Percentiles rank a stretch among this genome's conserved stretches.
Conservation (phyloP, 2,797 vertebrate species). For the Leptodactylus fallax region DNA sequence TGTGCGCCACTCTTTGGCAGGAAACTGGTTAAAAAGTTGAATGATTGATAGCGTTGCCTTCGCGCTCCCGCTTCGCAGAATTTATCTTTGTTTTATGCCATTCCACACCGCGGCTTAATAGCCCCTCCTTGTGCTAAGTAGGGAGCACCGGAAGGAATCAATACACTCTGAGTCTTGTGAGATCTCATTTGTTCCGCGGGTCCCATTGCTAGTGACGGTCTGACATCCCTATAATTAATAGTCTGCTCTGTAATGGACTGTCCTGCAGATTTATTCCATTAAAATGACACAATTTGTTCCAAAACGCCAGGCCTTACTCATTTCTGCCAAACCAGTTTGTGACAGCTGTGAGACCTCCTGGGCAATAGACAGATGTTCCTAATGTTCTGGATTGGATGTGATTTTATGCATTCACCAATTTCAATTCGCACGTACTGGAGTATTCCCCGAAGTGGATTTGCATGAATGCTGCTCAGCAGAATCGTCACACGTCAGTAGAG, state of each 20-base stretch:
- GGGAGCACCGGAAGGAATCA: constrained; percentile 33
- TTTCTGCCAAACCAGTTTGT: constrained; percentile 54
- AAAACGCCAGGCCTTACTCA: constrained; percentile 32
- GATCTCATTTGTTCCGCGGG: constrained; percentile 37
- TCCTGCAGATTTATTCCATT: constrained; percentile 54
- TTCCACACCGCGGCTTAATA: background rate
- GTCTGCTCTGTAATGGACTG: constrained; percentile 29
- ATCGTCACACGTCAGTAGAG: constrained; percentile 45
- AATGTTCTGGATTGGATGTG: constrained; percentile 36
- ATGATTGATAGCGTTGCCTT: constrained; percentile 15
- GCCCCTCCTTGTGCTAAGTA: constrained; percentile 19
- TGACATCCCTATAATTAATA: constrained; percentile 45
- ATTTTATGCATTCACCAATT: constrained; percentile 30
- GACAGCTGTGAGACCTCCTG: constrained; percentile 51
- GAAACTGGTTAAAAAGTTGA: constrained; percentile 50
- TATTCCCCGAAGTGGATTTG: constrained; percentile 45
- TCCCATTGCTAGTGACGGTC: constrained; percentile 2
- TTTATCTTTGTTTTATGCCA: constrained; percentile 23
- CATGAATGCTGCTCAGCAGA: constrained; percentile 20
- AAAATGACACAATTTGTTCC: constrained; percentile 53
- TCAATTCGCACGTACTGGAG: constrained; percentile 24
- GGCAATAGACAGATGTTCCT: constrained; percentile 54
- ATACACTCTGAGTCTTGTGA: background rate
- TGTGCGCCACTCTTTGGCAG: constrained; percentile 17
- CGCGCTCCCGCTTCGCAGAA: background rate